Base-by-base conservation (phyloP, 2,113 vertebrate species). In the Cisticola juncidis region DNA sequence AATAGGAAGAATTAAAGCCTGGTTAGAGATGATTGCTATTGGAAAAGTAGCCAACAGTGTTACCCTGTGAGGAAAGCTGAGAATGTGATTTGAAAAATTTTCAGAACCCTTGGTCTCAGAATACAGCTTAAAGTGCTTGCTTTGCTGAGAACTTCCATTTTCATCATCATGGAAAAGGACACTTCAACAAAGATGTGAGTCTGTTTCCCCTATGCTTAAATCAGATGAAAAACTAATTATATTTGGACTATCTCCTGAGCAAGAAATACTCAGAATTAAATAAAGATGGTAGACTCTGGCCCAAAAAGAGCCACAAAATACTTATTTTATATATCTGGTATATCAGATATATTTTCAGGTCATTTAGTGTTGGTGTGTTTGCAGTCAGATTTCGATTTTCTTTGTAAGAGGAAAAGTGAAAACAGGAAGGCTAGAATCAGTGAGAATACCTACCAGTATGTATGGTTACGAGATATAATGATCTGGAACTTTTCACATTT, bases 61-160 rank as follows among this genome's bases (percentile, higher is more conserved):
- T 61, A 44, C 14, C 8, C 16, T 51, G 24, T 44, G 36, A 84
- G n/a, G n/a, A 81, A 90, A 84, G 20, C 29, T 72, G n/a, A 68
- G 33, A 77, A 54, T 54, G 22, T 36, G 26, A 64, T 72, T 17
- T 42, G 29, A 83, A 38, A 16, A n/a, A 20, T 86, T 77, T 54
- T 68, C 40, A 89, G 58, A 62, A 84, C 9, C 14, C 9, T 6
- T 12, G 8, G 25, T 54, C 19, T 35, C n/a, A 58, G 0, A 0
- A 40, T 26, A 61, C 10, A 14, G 3, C 23, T 80, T 50, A n/a
- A 86, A 89, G 48, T 20, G 13, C 17, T 89, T 45, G 11, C 25
- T 65, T 81, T 70, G 33, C 69, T 44, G 29, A 70, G 40, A 69
- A 62, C 10, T 57, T 74, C 35, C 14, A 16, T 65, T 86, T 81